Conservation (phyloP, 2,888 invertebrate genomes). For the Lysandra coridon region DNA sequence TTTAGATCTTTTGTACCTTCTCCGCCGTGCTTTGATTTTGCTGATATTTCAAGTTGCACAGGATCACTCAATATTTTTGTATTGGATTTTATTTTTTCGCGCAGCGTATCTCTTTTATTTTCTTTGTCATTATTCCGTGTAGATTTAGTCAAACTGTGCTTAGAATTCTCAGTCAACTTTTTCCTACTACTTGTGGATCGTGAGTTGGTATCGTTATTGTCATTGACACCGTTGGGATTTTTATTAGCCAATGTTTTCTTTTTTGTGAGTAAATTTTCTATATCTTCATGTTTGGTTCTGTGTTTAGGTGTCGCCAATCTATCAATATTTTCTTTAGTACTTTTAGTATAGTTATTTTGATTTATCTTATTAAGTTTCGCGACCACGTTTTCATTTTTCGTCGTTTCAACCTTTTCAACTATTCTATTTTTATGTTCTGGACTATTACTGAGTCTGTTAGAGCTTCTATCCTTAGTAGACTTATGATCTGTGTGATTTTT, state of each 20-base stretch:
- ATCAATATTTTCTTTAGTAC: slow-evolving; percentile 22
- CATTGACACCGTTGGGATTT: background rate
- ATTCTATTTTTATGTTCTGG: slow-evolving; percentile 10
- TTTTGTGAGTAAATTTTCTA: slow-evolving; percentile 1
- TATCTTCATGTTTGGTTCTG: slow-evolving; percentile 15
- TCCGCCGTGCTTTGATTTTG: slow-evolving; percentile 36
- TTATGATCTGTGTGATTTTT: slow-evolving; percentile 35
- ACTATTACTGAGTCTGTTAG: slow-evolving; percentile 10
- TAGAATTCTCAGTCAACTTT: slow-evolving; percentile 17
- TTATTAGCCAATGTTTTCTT: slow-evolving; percentile 17
- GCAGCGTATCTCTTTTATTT: slow-evolving; percentile 11
- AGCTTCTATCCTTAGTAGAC: background rate
- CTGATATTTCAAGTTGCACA: slow-evolving; percentile 30
- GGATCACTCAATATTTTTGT: background rate
- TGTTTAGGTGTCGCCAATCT: slow-evolving; percentile 27
- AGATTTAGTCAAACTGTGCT: background rate
- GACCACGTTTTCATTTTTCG: background rate
- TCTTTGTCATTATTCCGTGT: slow-evolving; percentile 13
- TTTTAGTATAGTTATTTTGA: background rate
- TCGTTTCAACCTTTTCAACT: slow-evolving; percentile 9
- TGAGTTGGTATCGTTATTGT: background rate
- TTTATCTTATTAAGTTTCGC: background rate
- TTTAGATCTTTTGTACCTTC: slow-evolving; percentile 37
- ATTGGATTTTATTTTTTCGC: background rate
- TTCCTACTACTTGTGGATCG: slow-evolving; percentile 11